Conservation (phyloP, 2,888 invertebrate genomes). For the Idaea straminata region DNA sequence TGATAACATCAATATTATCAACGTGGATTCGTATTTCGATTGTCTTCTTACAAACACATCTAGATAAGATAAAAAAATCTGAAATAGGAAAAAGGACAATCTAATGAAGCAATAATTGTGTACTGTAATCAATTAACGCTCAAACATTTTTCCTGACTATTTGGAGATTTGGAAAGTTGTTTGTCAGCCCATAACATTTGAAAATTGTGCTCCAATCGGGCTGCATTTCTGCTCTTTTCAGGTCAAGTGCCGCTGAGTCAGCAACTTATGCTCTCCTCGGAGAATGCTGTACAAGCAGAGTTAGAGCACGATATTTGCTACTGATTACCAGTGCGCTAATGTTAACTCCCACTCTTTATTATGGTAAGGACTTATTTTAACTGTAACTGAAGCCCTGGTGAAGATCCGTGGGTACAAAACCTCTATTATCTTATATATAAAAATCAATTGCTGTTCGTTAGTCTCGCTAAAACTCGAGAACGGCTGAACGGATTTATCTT, state of each 20-base stretch:
- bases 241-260: constrained; percentile 73
- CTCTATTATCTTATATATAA: too few relatives aligned
- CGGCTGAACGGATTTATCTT: too few relatives aligned
- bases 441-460: constrained; percentile 8
- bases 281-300: constrained; percentile 68
- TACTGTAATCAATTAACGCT: too few relatives aligned
- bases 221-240: constrained; percentile 21
- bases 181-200: too few relatives aligned
- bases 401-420: too few relatives aligned
- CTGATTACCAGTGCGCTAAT: constrained; percentile 67
- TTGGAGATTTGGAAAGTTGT: too few relatives aligned
- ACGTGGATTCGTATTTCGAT: neutral
- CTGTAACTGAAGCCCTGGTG: too few relatives aligned
- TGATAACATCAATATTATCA: neutral
- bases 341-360: constrained; percentile 65
- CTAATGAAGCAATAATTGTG: neutral
- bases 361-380: constrained; percentile 39
- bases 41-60: neutral
- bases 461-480: too few relatives aligned
- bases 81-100: neutral
- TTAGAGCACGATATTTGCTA: constrained; percentile 65
- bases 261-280: constrained; percentile 80
- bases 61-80: neutral
- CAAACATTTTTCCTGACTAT: too few relatives aligned
- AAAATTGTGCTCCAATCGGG: too few relatives aligned